Evolutionary conservation across 2,113 vertebrate genomes (phyloP), one percentile per base, ranked within the genome.

Genomic region (Catharus minimus): DNA sequence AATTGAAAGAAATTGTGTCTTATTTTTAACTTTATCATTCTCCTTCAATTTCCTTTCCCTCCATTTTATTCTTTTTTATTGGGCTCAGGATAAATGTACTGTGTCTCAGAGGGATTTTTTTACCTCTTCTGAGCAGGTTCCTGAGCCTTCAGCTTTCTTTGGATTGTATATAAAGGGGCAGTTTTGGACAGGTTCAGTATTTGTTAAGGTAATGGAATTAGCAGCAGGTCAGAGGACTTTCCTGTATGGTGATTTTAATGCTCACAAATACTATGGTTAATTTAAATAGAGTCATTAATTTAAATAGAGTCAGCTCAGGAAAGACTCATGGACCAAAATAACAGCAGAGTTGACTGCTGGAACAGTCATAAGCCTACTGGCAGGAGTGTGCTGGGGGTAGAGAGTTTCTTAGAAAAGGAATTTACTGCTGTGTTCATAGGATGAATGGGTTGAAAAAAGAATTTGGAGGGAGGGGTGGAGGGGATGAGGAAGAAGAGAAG

Each of bases 381-480:
- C 14, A 84, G 67, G 62, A 82, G 24, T 2, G 9, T 46, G 15
- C 28, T 50, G 24, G 47, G 12, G 74, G 20, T 24, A 71, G 23
- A 65, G 32, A 57, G 26, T n/a, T 88, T 52, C 50, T 76, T 26
- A 43, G 33, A 58, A 28, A 7, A 61, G 15, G 32, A 55, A 46
- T 75, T 79, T 80, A 28, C 52, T 86, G 18, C n/a, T 77, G 22
- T 67, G 41, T 86, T 81, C 58, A 33, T 13, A 56, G 43, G 24
- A 10, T 72, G 23, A 80, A 56, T 5, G 15, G 55, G 26, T 61
- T 78, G 44, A 90, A 82, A 58, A 26, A 69, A 55, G 21, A 78
- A 43, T 65, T 55, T 53, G 1, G 1, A 18, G 0, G 0, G 1
- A 21, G 44, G 18, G 8, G 43, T 9, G 44, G 44, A n/a, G 20